Percentiles rank a stretch among this genome's conserved stretches.
Conservation (phyloP, 2,797 vertebrate genomes). For the Calcarius lapponicus region DNA sequence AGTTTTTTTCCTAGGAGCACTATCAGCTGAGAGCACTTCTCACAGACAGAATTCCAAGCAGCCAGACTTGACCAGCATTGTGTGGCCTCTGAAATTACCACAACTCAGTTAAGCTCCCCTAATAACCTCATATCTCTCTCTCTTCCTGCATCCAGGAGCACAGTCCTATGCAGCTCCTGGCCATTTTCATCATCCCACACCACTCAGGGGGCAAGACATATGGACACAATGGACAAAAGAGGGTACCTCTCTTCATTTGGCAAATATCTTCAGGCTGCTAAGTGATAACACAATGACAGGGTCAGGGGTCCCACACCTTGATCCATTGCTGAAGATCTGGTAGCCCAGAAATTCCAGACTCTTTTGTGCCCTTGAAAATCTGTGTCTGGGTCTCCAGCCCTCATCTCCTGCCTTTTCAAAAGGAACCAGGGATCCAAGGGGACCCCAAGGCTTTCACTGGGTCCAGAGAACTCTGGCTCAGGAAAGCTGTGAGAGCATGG, state of each 20-base stretch:
- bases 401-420: neutral
- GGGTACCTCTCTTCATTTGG: neutral
- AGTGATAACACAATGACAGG: fast-evolving
- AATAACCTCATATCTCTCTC: neutral
- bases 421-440: neutral
- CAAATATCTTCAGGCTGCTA: neutral
- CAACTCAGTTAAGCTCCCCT: neutral
- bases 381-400: neutral
- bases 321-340: neutral
- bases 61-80: fast-evolving
- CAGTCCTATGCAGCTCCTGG: neutral
- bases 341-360: neutral
- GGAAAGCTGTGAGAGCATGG: neutral
- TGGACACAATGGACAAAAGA: neutral
- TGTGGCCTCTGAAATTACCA: neutral
- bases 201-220: neutral
- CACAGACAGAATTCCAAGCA: neutral
- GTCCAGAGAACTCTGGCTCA: neutral
- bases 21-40: neutral
- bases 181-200: neutral
- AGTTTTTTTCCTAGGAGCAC: neutral
- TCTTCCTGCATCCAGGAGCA: neutral
- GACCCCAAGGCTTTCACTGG: neutral
- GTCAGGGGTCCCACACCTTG: fast-evolving
- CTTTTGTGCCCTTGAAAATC: neutral